Evolutionary conservation across 2,113 vertebrate species (phyloP).

Genomic region (Pachypanchax playfairii): DNA sequence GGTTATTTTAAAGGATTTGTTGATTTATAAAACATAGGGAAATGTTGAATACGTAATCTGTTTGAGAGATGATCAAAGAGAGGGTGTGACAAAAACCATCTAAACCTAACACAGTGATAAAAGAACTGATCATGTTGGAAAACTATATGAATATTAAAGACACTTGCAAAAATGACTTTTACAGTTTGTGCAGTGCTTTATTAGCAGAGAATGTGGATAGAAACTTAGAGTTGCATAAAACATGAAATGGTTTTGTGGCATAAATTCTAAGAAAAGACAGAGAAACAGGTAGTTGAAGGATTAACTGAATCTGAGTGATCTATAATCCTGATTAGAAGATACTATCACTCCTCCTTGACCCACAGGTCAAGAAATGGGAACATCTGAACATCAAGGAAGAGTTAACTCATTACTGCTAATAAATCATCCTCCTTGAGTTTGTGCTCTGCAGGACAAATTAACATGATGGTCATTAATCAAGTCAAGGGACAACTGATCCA

Average conservation of each 20-base stretch:
- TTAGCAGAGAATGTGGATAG: no score
- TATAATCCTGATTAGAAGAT: background rate
- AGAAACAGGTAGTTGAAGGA: background rate
- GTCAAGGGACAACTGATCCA: background rate
- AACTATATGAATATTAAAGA: background rate
- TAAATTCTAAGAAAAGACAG: background rate
- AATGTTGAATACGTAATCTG: no score
- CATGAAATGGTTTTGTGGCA: background rate
- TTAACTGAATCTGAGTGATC: background rate
- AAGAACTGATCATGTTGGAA: background rate
- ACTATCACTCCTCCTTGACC: background rate
- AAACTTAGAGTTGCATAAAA: background rate
- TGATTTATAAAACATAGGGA: no score
- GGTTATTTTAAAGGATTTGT: no score
- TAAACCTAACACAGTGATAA: no score
- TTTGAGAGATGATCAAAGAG: no score
- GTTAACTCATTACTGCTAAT: background rate
- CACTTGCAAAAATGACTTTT: background rate
- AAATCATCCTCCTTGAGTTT: background rate
- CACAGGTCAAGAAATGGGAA: background rate
- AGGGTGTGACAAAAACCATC: no score
- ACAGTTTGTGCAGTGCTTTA: no score
- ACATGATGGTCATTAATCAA: no score
- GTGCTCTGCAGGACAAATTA: background rate
- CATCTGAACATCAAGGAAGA: background rate